Evolutionary conservation across 2,888 invertebrate species (phyloP).

Genomic region (Zonitis immaculata): DNA sequence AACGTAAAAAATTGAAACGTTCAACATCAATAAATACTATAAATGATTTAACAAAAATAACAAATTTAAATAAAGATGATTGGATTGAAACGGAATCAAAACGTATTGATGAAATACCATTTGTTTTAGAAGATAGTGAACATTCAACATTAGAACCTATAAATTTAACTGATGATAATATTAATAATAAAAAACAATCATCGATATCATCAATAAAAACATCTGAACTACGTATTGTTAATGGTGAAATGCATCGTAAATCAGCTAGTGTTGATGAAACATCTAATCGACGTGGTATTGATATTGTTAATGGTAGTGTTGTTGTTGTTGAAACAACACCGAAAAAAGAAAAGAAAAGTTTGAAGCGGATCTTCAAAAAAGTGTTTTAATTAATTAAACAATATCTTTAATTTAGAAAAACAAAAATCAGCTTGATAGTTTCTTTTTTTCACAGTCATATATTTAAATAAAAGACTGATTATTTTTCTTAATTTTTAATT

Average conservation of each 20-base stretch:
- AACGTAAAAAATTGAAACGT: constrained; percentile 24
- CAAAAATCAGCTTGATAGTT: neutral
- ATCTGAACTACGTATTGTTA: constrained; percentile 41
- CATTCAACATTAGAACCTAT: constrained; percentile 40
- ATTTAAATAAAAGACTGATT: constrained; percentile 17
- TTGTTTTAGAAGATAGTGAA: constrained; percentile 45
- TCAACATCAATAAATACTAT: constrained; percentile 35
- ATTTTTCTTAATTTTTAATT: neutral
- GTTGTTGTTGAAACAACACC: constrained; percentile 30
- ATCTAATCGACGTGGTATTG: constrained; percentile 23
- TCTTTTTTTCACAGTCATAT: constrained; percentile 1
- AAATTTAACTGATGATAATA: constrained; percentile 23
- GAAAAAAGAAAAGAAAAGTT: constrained; percentile 60
- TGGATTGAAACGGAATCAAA: constrained; percentile 30
- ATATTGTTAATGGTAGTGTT: constrained; percentile 24
- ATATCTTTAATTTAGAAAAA: neutral
- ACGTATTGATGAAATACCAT: constrained; percentile 40
- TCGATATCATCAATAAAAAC: constrained; percentile 46
- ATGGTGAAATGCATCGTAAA: constrained; percentile 32
- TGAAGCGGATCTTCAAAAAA: constrained; percentile 74
- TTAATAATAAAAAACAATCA: constrained; percentile 21
- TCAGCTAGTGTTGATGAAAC: constrained; percentile 40
- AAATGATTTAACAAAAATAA: constrained; percentile 22
- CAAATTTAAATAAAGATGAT: constrained; percentile 23
- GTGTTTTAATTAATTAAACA: constrained; percentile 53